Percentiles rank a stretch among this genome's conserved stretches.
Conservation (phyloP, 2,113 vertebrate species). For the Thamnaconus septentrionalis region DNA sequence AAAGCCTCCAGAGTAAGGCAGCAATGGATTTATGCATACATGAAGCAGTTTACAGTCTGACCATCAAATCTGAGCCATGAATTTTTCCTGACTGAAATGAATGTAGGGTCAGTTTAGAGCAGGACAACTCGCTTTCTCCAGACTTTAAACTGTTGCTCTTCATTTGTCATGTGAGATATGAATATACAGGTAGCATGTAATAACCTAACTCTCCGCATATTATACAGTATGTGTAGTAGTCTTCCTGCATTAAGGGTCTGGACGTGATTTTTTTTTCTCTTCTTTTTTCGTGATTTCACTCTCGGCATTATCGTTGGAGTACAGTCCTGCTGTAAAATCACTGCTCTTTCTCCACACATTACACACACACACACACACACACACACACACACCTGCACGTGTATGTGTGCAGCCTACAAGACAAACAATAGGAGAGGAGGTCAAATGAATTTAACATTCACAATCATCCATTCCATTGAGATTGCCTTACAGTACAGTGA, state of each 20-base stretch:
- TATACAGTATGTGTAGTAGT: conserved; percentile 63
- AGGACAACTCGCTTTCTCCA: conserved; percentile 58
- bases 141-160: conserved; percentile 67
- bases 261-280: conserved; percentile 16
- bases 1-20: conserved; percentile 45
- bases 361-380: background rate
- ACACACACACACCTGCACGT: background rate
- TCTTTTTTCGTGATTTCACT: background rate
- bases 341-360: conserved; percentile 27
- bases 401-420: conserved; percentile 43
- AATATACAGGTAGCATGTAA: conserved; percentile 71
- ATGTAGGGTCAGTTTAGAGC: conserved; percentile 71
- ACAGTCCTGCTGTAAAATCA: conserved; percentile 55
- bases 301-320: conserved; percentile 44
- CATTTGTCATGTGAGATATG: conserved; percentile 66
- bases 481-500: conserved; percentile 70
- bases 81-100: conserved; percentile 71
- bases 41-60: conserved; percentile 71
- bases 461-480: conserved; percentile 70
- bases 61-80: conserved; percentile 77
- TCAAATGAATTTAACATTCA: conserved; percentile 52
- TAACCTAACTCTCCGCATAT: conserved; percentile 53
- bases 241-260: conserved; percentile 67
- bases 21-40: conserved; percentile 72
- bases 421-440: conserved; percentile 37